These are phyloP conservation scores for Scartelaos histophorus DNA, from an alignment of 2,113 vertebrate genomes.

Conservation along the genomic window DNA sequence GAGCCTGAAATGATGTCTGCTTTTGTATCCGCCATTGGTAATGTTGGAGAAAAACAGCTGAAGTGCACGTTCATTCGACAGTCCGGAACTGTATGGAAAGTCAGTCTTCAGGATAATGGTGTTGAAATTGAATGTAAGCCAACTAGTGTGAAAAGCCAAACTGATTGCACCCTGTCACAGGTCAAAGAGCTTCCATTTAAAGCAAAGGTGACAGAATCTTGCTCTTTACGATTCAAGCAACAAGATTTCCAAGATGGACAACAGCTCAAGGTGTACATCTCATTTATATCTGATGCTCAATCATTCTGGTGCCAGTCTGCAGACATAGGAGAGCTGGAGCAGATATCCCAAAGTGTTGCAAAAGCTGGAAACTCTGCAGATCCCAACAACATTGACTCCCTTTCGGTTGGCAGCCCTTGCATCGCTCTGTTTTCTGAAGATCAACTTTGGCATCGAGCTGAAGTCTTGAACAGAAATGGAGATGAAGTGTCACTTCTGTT, in stretches of 20 bases:
- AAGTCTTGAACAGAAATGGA: slow-evolving; percentile 68
- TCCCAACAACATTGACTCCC: slow-evolving; percentile 10
- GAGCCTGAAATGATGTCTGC: slow-evolving; percentile 55
- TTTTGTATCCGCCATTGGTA: slow-evolving; percentile 76
- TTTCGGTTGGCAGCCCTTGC: slow-evolving; percentile 74
- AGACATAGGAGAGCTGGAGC: slow-evolving; percentile 69
- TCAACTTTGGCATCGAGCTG: slow-evolving; percentile 82
- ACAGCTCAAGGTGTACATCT: slow-evolving; percentile 75
- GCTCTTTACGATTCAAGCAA: slow-evolving; percentile 44
- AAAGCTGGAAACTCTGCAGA: slow-evolving; percentile 55
- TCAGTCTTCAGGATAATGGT: slow-evolving; percentile 77
- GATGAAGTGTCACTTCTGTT: slow-evolving; percentile 73
- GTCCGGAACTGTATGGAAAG: slow-evolving; percentile 82
- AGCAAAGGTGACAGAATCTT: slow-evolving; percentile 1
- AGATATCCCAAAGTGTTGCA: slow-evolving; percentile 74
- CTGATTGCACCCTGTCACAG: slow-evolving; percentile 4
- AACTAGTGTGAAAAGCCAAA: slow-evolving; percentile 32
- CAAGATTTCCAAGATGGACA: slow-evolving; percentile 74
- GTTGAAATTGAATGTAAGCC: slow-evolving; percentile 69
- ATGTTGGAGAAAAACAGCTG: slow-evolving; percentile 63
- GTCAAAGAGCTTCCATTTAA: background rate
- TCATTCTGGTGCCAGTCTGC: slow-evolving; percentile 87
- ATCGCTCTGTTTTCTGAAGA: slow-evolving; percentile 82
- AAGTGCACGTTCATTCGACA: slow-evolving; percentile 81
- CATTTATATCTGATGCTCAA: slow-evolving; percentile 72